A percentile compares a stretch with the other conserved stretches of the same genome.
These are phyloP conservation scores for Petaurus breviceps DNA, from an alignment of 2,113 vertebrate species.

Conservation along the genomic window DNA sequence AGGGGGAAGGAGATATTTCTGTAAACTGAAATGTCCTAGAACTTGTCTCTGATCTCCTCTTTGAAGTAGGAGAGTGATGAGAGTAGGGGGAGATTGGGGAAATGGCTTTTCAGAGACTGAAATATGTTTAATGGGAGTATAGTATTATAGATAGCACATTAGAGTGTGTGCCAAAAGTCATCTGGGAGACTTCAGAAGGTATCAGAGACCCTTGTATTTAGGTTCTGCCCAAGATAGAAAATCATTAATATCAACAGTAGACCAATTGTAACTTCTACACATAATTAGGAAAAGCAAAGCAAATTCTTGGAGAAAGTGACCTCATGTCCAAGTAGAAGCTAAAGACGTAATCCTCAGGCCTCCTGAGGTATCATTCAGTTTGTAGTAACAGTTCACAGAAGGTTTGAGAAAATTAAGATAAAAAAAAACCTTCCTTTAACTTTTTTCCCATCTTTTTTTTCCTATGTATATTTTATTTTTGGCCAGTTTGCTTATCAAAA, in stretches of 20 bases:
- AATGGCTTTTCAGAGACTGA: neutral
- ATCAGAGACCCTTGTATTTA: neutral
- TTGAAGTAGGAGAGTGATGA: neutral
- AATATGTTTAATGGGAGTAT: neutral
- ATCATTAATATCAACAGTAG: neutral
- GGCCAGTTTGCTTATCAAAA: neutral
- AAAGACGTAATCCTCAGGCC: neutral
- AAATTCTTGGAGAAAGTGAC: neutral
- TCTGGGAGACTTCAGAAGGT: neutral
- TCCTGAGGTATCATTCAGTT: neutral
- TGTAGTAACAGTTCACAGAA: neutral
- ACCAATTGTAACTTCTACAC: neutral
- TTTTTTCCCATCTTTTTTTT: neutral
- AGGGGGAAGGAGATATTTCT: neutral
- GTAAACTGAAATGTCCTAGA: neutral
- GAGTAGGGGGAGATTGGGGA: neutral
- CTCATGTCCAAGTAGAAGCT: neutral
- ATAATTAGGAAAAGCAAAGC: neutral
- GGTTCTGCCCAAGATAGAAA: neutral
- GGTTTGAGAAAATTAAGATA: neutral
- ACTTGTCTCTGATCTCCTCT: neutral
- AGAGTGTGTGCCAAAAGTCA: neutral
- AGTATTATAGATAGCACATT: neutral
- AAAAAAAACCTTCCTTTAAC: neutral
- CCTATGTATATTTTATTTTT: neutral